Evolutionary conservation across 2,113 vertebrate genomes (phyloP), one percentile per base, ranked within the genome.

Genomic region (Melanerpes aurifrons): DNA sequence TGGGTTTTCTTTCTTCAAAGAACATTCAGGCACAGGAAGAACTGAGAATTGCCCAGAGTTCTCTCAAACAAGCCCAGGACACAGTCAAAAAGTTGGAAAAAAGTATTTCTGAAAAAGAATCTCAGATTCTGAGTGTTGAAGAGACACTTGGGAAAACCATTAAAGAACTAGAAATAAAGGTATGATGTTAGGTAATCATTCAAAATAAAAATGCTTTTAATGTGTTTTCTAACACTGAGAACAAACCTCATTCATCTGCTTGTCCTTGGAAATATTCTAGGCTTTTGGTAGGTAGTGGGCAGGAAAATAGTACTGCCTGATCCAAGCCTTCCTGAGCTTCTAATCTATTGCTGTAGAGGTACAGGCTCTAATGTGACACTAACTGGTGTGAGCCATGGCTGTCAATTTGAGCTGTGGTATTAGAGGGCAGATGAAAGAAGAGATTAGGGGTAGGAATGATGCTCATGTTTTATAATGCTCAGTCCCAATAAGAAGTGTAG

Each of bases 1-100:
- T 75, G 54, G 1, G 14, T 90, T 88, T 16, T 90, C 40, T 29
- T 69, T 32, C 85, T 70, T 43, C 40, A 61, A 96, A 98, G 97
- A 98, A 97, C 20, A 96, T 97, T 68, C 79, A 97, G 47, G 95
- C 97, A 17, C 97, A 98, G 5, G 97, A 98, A 63, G 97, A 97
- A 68, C 67, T 98, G 61, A 94, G 95, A 93, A 95, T 93, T 73
- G 15, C 96, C 7, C 96, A 97, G 3, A 63, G 50, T 35, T 91
- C 96, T 87, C 92, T 98, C 63, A 97, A 95, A 79, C 89, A 97
- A 45, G 83, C 88, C 26, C 93, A 96, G 83, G 87, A 97, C n/a
- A 89, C 50, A 63, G 67, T 97, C 40, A 90, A 94, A 53, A 63
- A 53, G 8, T 69, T 98, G 35, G 69, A 97, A 86, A 87, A 80